phyloP scores from a whole-genome alignment of 2,888 invertebrate genomes.

The Agrenia bidenticulata region DNA sequence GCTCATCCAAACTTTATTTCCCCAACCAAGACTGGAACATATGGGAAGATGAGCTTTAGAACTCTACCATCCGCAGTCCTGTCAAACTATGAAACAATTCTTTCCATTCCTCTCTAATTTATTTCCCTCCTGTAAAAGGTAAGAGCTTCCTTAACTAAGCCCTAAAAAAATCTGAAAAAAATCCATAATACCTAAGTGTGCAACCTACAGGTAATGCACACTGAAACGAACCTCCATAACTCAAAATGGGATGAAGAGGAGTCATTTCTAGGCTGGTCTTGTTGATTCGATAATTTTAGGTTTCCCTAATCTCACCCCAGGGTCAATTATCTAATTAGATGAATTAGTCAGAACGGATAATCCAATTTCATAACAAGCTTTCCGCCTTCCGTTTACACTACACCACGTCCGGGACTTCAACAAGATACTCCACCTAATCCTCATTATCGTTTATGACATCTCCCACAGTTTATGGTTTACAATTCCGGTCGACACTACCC shows the following conservation, averaged over 20 bases:
- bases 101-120: slow-evolving; percentile 17
- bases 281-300: slow-evolving; percentile 53
- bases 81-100: slow-evolving; percentile 24
- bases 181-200: no score
- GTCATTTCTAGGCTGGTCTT: slow-evolving; percentile 43
- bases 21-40: no score
- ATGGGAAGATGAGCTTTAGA: no score
- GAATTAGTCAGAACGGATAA: slow-evolving; percentile 18
- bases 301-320: slow-evolving; percentile 22
- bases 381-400: no score
- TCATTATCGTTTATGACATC: no score
- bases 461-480: no score
- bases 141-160: slow-evolving; percentile 6
- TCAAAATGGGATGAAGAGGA: slow-evolving; percentile 8
- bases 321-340: slow-evolving; percentile 18
- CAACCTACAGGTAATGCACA: no score
- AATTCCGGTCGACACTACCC: no score
- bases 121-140: slow-evolving; percentile 17
- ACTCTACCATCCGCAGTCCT: slow-evolving; percentile 1
- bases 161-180: not conserved
- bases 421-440: no score
- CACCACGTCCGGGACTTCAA: no score
- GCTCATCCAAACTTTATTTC: not conserved
- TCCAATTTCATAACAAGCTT: no score
- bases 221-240: no score